Base-by-base conservation (phyloP, 2,113 vertebrate species). In the Prietella phreatophila region DNA sequence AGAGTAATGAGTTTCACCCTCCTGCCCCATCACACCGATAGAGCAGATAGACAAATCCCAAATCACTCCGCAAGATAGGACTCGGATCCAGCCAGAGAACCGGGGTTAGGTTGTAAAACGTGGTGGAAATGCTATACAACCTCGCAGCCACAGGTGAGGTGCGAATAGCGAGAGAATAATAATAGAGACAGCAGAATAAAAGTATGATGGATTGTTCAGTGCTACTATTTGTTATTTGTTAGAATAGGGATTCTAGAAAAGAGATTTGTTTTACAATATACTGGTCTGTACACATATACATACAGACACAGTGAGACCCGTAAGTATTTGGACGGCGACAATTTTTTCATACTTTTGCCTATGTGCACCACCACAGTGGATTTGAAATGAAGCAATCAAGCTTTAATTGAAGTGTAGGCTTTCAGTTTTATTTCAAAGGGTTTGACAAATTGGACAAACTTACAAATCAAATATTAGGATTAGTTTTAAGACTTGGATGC, bases 1-100 rank as follows among this genome's bases (percentile, higher is more conserved):
- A 79, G 30, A 39, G 81, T 85, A 88, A 90, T 79, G 86, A 90
- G 84, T 90, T 71, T 60, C 58, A 78, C 76, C 63, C 58, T 55
- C 82, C 79, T 53, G 76, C 65, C 15, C 63, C 76, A 60, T 58
- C 47, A 61, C 73, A 8, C 47, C 27, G 42, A 75, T 25, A 61
- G 36, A 81, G 33, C 13, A 27, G 56, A 63, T 58, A 20, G 84
- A 67, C 84, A 75, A 78, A 86, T 76, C 76, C 36, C 79, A 81
- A 63, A 83, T 86, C 88, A 67, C 71, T 83, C 19, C 10, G 6
- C n/a, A 22, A 73, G 87, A 88, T 25, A 85, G 25, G 20, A 58
- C 11, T 36, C 39, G 3, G 33, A 81, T 83, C 82, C 47, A 30
- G 83, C 27, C 5, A 47, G 58, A 69, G 60, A 65, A 20, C 14